Percentiles rank a stretch among this genome's conserved stretches.
Conservation (phyloP, 2,888 invertebrate species). For the Epistrophella euchroma region DNA sequence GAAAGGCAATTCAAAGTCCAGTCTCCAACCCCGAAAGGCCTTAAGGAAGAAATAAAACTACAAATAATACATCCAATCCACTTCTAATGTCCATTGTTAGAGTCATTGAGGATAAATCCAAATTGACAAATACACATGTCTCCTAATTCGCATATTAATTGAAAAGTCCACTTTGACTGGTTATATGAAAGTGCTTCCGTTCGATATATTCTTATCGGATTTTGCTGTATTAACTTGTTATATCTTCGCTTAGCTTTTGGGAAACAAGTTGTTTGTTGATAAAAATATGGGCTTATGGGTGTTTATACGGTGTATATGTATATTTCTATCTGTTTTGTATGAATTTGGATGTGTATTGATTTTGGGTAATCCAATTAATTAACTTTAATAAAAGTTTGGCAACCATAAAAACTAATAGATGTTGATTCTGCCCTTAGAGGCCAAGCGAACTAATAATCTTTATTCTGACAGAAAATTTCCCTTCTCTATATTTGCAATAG, state of each 20-base stretch:
- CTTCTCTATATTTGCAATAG: not conserved
- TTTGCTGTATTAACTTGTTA: slow-evolving; percentile 56
- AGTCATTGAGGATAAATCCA: slow-evolving; percentile 67
- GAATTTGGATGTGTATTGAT: slow-evolving; percentile 8
- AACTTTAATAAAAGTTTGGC: slow-evolving; percentile 69
- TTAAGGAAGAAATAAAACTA: slow-evolving; percentile 30
- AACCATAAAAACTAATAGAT: slow-evolving; percentile 75
- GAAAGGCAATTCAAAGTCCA: slow-evolving; percentile 20
- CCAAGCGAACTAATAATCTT: slow-evolving; percentile 22
- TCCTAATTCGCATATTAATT: slow-evolving; percentile 79
- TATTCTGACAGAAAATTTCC: slow-evolving; percentile 12
- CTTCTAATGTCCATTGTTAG: slow-evolving; percentile 61
- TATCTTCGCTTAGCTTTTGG: slow-evolving; percentile 9
- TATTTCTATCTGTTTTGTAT: not conserved
- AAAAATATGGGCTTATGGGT: not conserved
- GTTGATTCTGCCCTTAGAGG: slow-evolving; percentile 68
- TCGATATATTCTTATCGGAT: slow-evolving; percentile 44
- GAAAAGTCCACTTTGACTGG: slow-evolving; percentile 77
- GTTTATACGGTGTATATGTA: not conserved
- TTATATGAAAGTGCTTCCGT: slow-evolving; percentile 67
- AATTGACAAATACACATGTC: slow-evolving; percentile 76
- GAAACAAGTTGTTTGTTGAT: slow-evolving; percentile 17
- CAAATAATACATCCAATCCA: slow-evolving; percentile 44
- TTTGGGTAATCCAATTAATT: slow-evolving; percentile 73
- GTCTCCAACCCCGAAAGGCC: not conserved